These are phyloP conservation scores for Drosophila quasianomalipes DNA, from an alignment of 2,888 invertebrate genomes.

Conservation along the genomic window DNA sequence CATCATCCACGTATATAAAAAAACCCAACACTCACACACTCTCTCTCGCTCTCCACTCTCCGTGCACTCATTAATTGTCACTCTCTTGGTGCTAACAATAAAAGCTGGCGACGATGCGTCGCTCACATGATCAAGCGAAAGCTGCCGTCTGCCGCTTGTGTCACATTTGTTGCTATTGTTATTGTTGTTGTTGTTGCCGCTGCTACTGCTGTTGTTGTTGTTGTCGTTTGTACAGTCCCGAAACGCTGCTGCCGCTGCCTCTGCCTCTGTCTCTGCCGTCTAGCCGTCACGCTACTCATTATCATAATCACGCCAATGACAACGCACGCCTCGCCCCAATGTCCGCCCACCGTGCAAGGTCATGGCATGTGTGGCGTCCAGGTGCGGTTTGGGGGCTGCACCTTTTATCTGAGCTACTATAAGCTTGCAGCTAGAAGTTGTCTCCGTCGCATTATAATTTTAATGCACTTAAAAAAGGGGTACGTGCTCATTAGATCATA, in stretches of 20 bases:
- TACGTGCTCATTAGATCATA: conserved; percentile 1
- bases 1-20: conserved; percentile 25
- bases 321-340: conserved; percentile 17
- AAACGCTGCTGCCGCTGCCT: conserved; percentile 11
- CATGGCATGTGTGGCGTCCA: conserved; percentile 54
- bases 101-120: conserved; percentile 55
- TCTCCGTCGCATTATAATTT: not conserved
- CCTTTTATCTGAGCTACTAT: not conserved
- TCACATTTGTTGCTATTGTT: conserved; percentile 16
- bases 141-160: conserved; percentile 24
- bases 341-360: conserved; percentile 68
- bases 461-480: not conserved
- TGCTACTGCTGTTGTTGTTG: not conserved
- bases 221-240: conserved; percentile 56
- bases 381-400: conserved; percentile 38
- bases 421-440: conserved; percentile 3
- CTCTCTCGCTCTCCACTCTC: conserved; percentile 17
- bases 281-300: conserved; percentile 53
- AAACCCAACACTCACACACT: conserved; percentile 8
- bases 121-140: conserved; percentile 69
- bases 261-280: not conserved
- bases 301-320: conserved; percentile 71
- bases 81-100: conserved; percentile 46
- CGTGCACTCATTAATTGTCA: conserved; percentile 6
- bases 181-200: conserved; percentile 20